Evolutionary conservation across 1,140 invertebrate species (phyloP), one percentile per base, ranked within the genome.

Genomic region (Colletes latitarsis): DNA sequence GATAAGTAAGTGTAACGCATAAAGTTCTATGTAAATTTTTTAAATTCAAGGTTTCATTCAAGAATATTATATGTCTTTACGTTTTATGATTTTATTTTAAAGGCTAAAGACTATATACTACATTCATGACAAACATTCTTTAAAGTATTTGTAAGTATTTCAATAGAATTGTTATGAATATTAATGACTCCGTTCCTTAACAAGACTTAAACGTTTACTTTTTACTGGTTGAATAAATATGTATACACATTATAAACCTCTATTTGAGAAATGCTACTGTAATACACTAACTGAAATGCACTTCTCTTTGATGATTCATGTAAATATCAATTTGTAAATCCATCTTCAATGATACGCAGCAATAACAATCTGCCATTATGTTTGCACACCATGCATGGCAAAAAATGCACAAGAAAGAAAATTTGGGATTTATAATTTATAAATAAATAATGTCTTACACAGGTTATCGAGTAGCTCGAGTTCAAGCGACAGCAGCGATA

Each of bases 101-200:
- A 86, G 84, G 84, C 79, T 78, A 77, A 87, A 87, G 64, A 87
- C 67, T 87, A 84, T 84, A 70, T 88, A 82, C 72, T 72, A 77
- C 81, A 82, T 82, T 83, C 83, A 88, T 62, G 67, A 83, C 69
- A 84, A 84, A 84, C 69, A 80, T 68, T 74, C 81, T 82, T 82
- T 88, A 82, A 86, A 83, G 15, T 71, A 71, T 82, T 82, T 88
- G 85, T 88, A 82, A 88, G 86, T 88, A 83, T 79, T 83, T 71
- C 21, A 57, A 77, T 74, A 53, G 78, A 68, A 67, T 63, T 58
- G 71, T 72, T 64, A 67, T 49, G 12, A 64, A 39, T 46, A 75
- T 84, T 63, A 46, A 30, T 84, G 79, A 70, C 41, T 69, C 64
- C 68, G 15, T 57, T 53, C 5, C 6, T 75, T 63, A 75, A 30